Conservation (phyloP, 2,797 vertebrate genomes). For the Orestias chungarensis region DNA sequence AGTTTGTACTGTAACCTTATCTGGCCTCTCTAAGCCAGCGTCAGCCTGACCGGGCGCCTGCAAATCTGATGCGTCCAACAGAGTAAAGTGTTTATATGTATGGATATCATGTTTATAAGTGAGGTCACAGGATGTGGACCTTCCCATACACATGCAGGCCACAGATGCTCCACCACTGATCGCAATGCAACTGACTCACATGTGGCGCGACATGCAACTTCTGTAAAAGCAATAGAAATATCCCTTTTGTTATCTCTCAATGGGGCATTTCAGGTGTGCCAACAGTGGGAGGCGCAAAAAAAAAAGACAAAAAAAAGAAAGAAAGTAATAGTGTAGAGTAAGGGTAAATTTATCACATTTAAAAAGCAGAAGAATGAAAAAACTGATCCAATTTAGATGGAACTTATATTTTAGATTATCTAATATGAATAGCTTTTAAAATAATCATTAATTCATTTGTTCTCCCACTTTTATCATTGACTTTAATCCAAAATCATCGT, state of each 20-base stretch:
- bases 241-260: background rate
- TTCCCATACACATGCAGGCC: slow-evolving; percentile 34
- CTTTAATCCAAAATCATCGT: slow-evolving; percentile 16
- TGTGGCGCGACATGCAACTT: background rate
- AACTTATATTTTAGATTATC: background rate
- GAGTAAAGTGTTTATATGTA: slow-evolving; percentile 40
- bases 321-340: background rate
- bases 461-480: background rate
- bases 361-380: too few species aligned
- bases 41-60: slow-evolving; percentile 71
- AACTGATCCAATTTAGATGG: background rate
- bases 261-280: background rate
- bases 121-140: slow-evolving; percentile 63
- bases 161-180: slow-evolving; percentile 1
- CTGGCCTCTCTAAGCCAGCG: slow-evolving; percentile 66
- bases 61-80: slow-evolving; percentile 69
- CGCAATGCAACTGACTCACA: slow-evolving; percentile 9
- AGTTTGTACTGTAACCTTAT: slow-evolving; percentile 84
- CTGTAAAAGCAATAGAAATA: background rate
- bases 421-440: background rate
- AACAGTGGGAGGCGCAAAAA: background rate
- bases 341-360: background rate
- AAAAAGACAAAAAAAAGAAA: background rate
- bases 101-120: slow-evolving; percentile 64
- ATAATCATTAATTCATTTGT: background rate